A percentile compares a stretch with the other conserved stretches of the same genome.
Conservation (phyloP, 2,888 invertebrate genomes). For the Macaria notata region DNA sequence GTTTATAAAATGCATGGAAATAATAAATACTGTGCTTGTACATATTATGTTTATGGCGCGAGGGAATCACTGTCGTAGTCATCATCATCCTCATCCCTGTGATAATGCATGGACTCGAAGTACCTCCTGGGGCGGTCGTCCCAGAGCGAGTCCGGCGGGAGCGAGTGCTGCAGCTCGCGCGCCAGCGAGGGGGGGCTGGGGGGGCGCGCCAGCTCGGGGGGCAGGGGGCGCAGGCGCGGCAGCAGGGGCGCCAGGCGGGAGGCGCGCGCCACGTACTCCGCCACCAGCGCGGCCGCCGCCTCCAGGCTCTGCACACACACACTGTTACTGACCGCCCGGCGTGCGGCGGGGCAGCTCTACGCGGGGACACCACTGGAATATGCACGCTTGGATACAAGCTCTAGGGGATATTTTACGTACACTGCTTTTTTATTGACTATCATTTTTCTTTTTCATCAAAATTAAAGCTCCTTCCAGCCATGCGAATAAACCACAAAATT, state of each 20-base stretch:
- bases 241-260: constrained; percentile 60
- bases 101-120: constrained; percentile 86
- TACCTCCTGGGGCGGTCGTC: constrained; percentile 78
- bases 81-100: constrained; percentile 32
- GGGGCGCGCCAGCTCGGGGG: constrained; percentile 46
- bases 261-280: constrained; percentile 68
- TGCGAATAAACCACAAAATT: too few species aligned
- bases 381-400: too few species aligned
- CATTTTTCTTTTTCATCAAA: too few species aligned
- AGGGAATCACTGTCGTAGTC: constrained; percentile 67
- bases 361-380: too few species aligned
- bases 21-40: too few species aligned
- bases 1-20: too few species aligned
- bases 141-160: constrained; percentile 79
- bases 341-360: too few species aligned
- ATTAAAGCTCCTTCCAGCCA: too few species aligned
- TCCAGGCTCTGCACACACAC: constrained; percentile 21
- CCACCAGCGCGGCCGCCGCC: constrained; percentile 38
- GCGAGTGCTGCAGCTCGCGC: constrained; percentile 45
- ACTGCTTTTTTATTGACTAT: too few species aligned
- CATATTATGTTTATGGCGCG: constrained; percentile 28
- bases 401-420: too few species aligned
- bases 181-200: constrained; percentile 65
- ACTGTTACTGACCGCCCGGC: too few species aligned
- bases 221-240: constrained; percentile 43